Percentiles rank a stretch among this genome's conserved stretches.
phyloP scores from a whole-genome alignment of 2,797 vertebrate species.

The Eulemur rubriventer region DNA sequence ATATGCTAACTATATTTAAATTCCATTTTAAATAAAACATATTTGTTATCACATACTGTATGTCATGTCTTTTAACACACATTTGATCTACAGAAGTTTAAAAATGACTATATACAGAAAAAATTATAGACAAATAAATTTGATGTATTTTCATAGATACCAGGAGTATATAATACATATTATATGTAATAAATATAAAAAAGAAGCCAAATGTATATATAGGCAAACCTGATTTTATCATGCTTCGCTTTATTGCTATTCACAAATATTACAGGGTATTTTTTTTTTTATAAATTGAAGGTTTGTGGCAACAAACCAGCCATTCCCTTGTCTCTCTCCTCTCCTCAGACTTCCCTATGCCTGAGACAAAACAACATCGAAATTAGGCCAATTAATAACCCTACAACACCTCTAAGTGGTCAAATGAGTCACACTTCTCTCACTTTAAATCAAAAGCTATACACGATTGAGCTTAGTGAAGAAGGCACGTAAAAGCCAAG shows the following conservation, averaged over 20 bases:
- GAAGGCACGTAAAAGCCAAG: background rate
- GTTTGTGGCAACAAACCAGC: background rate
- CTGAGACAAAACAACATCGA: background rate
- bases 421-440: background rate
- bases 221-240: background rate
- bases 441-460: background rate
- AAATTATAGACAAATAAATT: background rate
- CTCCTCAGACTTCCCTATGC: background rate
- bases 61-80: background rate
- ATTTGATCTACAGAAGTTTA: background rate
- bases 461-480: background rate
- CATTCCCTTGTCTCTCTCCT: background rate
- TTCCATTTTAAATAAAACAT: background rate
- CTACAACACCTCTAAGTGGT: background rate
- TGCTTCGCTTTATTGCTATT: background rate
- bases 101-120: background rate
- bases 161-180: background rate
- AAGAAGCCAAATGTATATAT: background rate
- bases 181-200: background rate
- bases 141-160: background rate
- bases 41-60: background rate
- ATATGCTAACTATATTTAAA: background rate
- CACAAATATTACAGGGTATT: background rate
- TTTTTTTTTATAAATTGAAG: background rate
- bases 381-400: background rate